Conservation (phyloP, 2,113 vertebrate species). For the Tenebrosternarchus preto region DNA sequence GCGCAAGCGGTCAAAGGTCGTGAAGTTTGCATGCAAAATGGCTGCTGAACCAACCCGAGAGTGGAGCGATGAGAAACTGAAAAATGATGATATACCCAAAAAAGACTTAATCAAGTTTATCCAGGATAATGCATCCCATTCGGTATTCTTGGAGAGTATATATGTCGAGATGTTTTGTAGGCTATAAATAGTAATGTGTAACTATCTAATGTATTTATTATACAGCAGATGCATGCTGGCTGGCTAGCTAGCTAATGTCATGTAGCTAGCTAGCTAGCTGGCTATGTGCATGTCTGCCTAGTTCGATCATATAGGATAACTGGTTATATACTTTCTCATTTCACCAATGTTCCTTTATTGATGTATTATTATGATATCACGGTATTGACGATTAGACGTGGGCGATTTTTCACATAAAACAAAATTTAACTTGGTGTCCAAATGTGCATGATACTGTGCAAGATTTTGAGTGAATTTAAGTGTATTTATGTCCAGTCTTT, state of each 20-base stretch:
- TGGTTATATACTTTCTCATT: too few relatives aligned
- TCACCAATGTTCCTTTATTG: too few relatives aligned
- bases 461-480: not conserved
- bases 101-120: slow-evolving; percentile 93
- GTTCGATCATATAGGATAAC: too few relatives aligned
- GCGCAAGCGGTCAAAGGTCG: slow-evolving; percentile 58
- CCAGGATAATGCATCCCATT: slow-evolving; percentile 87
- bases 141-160: slow-evolving; percentile 71
- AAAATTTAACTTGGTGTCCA: too few relatives aligned
- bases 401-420: too few relatives aligned
- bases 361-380: too few relatives aligned
- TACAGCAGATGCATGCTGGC: not conserved
- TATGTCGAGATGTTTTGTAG: too few relatives aligned
- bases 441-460: too few relatives aligned
- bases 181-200: too few relatives aligned
- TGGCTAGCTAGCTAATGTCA: not conserved
- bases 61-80: slow-evolving; percentile 89
- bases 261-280: too few relatives aligned
- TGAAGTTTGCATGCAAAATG: slow-evolving; percentile 69
- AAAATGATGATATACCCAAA: slow-evolving; percentile 88
- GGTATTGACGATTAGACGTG: too few relatives aligned
- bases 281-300: too few relatives aligned
- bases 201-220: not conserved
- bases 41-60: slow-evolving; percentile 76
- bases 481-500: not conserved